Percentiles rank a stretch among this genome's conserved stretches.
Conservation (phyloP, 1,140 invertebrate species). For the Druon quercuslanigerum region DNA sequence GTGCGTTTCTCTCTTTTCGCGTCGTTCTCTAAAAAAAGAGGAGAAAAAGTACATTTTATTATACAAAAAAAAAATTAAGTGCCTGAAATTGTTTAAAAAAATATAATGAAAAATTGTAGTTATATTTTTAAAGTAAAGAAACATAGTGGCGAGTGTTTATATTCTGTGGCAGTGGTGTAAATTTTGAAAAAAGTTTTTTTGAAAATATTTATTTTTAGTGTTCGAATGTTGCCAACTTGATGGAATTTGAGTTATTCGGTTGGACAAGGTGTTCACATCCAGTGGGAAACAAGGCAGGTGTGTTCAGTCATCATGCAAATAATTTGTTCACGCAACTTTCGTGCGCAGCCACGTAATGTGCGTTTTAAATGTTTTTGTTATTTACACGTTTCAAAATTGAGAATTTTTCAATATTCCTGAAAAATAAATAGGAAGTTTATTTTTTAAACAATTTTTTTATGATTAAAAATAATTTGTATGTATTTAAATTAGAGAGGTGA, state of each 20-base stretch:
- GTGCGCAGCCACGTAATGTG: constrained; percentile 18
- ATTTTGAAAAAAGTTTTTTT: background rate
- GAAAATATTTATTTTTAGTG: background rate
- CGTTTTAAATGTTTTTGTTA: background rate
- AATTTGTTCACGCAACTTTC: constrained; percentile 3
- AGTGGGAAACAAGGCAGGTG: constrained; percentile 1
- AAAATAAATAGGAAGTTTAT: too few species aligned
- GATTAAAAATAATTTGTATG: too few species aligned
- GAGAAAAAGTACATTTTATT: background rate
- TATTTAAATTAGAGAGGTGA: too few species aligned
- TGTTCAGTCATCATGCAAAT: constrained; percentile 1
- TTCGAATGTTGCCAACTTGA: background rate
- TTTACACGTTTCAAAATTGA: background rate
- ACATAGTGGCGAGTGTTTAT: background rate
- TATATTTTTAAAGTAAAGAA: background rate
- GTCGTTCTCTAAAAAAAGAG: too few species aligned
- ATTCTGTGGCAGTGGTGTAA: background rate
- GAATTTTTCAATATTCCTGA: background rate
- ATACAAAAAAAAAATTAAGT: background rate
- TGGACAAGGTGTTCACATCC: background rate
- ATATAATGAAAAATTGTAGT: background rate
- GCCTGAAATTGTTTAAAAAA: background rate
- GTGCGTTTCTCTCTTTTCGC: background rate
- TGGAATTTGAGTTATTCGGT: background rate
- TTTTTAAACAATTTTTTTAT: too few species aligned